A percentile compares a stretch with the other conserved stretches of the same genome.
Conservation (phyloP, 2,113 vertebrate species). For the Muntiacus muntjak region DNA sequence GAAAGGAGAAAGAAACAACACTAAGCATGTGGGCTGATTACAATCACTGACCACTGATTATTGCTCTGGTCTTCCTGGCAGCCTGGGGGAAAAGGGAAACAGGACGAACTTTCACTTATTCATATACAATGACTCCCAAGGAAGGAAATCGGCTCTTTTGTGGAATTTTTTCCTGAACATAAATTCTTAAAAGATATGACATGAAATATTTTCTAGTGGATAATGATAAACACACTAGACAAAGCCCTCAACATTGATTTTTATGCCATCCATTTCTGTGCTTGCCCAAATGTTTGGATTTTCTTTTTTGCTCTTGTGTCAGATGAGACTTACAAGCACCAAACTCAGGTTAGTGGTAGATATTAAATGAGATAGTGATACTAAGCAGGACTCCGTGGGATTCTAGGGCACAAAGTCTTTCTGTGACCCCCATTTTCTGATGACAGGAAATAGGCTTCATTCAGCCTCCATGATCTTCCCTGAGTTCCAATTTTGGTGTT, state of each 20-base stretch:
- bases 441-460: not conserved
- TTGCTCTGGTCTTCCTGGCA: not conserved
- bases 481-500: not conserved
- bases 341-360: not conserved
- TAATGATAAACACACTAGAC: not conserved
- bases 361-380: not conserved
- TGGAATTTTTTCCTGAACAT: not conserved
- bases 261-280: not conserved
- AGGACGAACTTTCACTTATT: rapidly evolving
- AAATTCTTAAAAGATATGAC: not conserved
- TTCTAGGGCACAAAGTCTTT: not conserved
- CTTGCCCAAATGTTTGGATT: not conserved
- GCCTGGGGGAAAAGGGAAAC: not conserved
- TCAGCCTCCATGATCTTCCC: not conserved
- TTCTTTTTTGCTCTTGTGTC: not conserved
- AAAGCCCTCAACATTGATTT: not conserved
- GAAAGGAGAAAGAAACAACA: not conserved
- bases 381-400: not conserved
- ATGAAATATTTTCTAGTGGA: not conserved
- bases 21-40: rapidly evolving
- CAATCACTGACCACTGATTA: not conserved
- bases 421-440: not conserved
- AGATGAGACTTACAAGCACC: not conserved
- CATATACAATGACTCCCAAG: not conserved
- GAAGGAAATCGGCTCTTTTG: not conserved